A percentile compares a stretch with the other conserved stretches of the same genome.
These are phyloP conservation scores for Thymelicus acteon DNA, from an alignment of 2,888 invertebrate genomes.

Conservation along the genomic window DNA sequence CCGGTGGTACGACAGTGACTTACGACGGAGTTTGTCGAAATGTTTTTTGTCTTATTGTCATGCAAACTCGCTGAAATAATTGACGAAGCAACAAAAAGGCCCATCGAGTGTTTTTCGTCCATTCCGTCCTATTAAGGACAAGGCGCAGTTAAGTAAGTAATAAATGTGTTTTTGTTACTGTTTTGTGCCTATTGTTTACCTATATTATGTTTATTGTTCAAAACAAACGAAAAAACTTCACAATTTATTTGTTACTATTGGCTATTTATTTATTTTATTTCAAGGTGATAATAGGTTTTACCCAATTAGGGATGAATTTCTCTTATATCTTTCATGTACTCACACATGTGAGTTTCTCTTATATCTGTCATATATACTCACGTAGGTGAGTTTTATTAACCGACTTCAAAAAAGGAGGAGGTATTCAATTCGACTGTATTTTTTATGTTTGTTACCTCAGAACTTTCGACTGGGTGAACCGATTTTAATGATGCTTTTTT, in stretches of 20 bases:
- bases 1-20: not conserved
- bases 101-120: slow-evolving; percentile 44
- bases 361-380: no score
- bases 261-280: no score
- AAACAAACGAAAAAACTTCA: not conserved
- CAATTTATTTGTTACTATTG: not conserved
- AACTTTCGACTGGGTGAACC: no score
- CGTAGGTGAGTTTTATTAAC: no score
- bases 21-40: slow-evolving; percentile 21
- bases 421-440: no score
- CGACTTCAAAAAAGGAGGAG: no score
- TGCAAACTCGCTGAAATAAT: slow-evolving; percentile 49
- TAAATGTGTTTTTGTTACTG: slow-evolving; percentile 38
- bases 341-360: no score
- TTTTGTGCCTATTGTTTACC: slow-evolving; percentile 4
- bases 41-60: slow-evolving; percentile 50
- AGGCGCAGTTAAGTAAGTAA: slow-evolving; percentile 31
- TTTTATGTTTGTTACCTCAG: no score
- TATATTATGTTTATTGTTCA: not conserved
- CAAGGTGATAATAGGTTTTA: no score
- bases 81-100: slow-evolving; percentile 45
- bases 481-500: no score
- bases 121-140: slow-evolving; percentile 36
- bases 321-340: no score
- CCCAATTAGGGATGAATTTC: no score